Base-by-base conservation (phyloP, 2,113 vertebrate genomes). In the Strix aluco region DNA sequence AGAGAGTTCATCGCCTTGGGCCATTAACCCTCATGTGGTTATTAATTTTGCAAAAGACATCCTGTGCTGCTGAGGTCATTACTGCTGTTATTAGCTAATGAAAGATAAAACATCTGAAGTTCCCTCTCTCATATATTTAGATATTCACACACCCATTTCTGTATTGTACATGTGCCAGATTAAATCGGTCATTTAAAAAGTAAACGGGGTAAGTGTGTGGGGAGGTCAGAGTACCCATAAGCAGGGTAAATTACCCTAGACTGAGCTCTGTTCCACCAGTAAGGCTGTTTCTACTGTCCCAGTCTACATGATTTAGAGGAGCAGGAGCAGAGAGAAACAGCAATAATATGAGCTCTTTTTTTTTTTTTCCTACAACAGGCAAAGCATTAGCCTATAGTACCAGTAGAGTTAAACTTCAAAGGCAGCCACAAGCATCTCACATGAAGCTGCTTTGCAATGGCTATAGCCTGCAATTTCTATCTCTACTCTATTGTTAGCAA, bases 11-110 rank as follows among this genome's bases (percentile, higher is more conserved):
- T 94, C 14, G 93, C 93, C 94, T 85, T 96, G 97, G 96, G 91
- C 96, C 96, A 98, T 97, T 98, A 98, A 98, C 96, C 96, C 94
- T 94, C 91, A 61, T 90, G 96, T 86, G 97, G 96, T 94, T 98
- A 97, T 98, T 98, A 97, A 98, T 98, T 98, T 95, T 95, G 96
- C 95, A 97, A 92, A 92, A 97, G 96, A 97, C 95, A 92, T 90
- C 90, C 94, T 97, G 72, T 86, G 87, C 92, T 96, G 92, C 93
- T 95, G 95, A 98, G 97, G 97, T 97, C 97, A 97, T 97, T 97
- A 96, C 83, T 95, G 93, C 84, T 87, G 90, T 94, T 97, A 96
- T 92, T 97, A 96, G 92, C 90, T 94, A 95, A 92, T 74, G 66
- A 91, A 96, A 94, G 82, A 91, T 95, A 97, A 97, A 88, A 91